Evolutionary conservation across 2,113 vertebrate species (phyloP).

Genomic region (Carassius gibelio): DNA sequence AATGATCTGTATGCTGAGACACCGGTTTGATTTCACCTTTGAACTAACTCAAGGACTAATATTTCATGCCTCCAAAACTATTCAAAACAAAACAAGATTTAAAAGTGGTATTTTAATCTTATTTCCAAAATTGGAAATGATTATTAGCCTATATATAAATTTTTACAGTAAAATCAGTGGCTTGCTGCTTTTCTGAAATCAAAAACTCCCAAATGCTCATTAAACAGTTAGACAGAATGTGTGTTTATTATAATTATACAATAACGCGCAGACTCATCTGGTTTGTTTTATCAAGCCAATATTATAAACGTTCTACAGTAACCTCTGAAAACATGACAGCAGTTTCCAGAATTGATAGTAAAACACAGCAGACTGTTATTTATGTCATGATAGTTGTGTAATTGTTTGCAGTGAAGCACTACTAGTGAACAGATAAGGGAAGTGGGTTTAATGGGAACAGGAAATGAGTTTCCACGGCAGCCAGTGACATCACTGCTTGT

Average conservation of each 20-base stretch:
- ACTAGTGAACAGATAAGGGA: too few species aligned
- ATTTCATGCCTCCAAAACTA: not conserved
- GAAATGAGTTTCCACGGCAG: too few species aligned
- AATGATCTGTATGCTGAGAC: too few species aligned
- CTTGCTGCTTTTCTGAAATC: not conserved
- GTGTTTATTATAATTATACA: not conserved
- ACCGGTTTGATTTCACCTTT: not conserved
- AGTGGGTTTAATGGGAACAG: too few species aligned
- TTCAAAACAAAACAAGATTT: not conserved
- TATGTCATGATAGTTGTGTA: too few species aligned
- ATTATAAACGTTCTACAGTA: not conserved
- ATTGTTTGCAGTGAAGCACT: too few species aligned
- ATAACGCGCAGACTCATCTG: too few species aligned
- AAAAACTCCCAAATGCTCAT: not conserved
- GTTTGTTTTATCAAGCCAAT: not conserved
- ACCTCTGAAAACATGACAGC: not conserved
- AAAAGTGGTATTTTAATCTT: not conserved
- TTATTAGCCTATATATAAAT: not conserved
- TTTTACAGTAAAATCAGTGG: not conserved
- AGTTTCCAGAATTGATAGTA: not conserved
- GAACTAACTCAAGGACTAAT: too few species aligned
- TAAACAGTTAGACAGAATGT: not conserved
- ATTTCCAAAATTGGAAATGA: not conserved
- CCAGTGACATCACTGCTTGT: too few species aligned
- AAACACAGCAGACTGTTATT: not conserved